Base-by-base conservation (phyloP, 2,888 invertebrate species). In the Ophion ventricosus region DNA sequence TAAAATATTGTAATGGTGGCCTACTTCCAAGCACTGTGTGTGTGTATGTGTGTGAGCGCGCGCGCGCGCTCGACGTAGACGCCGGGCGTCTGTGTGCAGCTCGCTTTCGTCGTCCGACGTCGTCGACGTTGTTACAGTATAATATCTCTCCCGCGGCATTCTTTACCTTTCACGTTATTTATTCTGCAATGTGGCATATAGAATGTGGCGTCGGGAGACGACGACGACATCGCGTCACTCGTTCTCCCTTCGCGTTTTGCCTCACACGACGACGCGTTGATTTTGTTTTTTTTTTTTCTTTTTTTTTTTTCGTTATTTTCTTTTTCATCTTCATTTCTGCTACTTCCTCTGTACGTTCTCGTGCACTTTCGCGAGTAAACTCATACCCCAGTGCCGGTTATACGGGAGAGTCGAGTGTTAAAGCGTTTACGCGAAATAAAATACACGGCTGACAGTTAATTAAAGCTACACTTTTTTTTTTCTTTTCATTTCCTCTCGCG, bases 81-180 rank as follows among this genome's bases (percentile, higher is more conserved):
- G 83, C 81, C 81, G 73, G 78, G 80, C 74, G 81, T 78, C 69
- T 73, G 72, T 40, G 61, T 26, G 70, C 67, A 57, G 67, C 61
- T 80, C 67, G 64, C 80, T 76, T 63, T 76, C 76, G 73, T 77
- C 76, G 76, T 77, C n/a, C 76, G 72, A 69, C 80, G 73, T 73
- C 67, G 80, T 64, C 75, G 74, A 73, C 56, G 83, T 69, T 72
- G 80, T 69, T 80, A 84, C 88, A 89, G 90, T 91, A 91, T 90
- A 91, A 91, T 91, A 92, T 92, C 92, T 92, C 91, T 92, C 91
- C 89, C 91, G 91, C 90, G 91, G 92, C 92, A 92, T 92, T 91
- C 92, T 92, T 92, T 90, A 90, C 88, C 87, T 87, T 88, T 89
- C 88, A 88, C 91, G 90, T 91, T 91, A 91, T 91, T 91, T 91